phyloP scores from a whole-genome alignment of 2,888 invertebrate species.

The Dynastes hyllus region DNA sequence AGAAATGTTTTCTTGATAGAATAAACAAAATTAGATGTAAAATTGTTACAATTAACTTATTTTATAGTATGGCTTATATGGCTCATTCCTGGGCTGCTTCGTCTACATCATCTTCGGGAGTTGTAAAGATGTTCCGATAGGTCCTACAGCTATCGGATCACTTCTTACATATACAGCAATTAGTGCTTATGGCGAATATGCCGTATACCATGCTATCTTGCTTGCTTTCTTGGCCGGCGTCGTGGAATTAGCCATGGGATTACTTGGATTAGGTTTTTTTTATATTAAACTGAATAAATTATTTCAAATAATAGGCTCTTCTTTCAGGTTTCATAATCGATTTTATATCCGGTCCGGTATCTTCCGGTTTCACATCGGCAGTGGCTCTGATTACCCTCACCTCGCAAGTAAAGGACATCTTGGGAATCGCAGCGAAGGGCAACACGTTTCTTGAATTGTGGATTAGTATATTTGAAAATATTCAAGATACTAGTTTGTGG shows the following conservation, averaged over 20 bases:
- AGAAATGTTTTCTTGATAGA: neutral
- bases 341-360: slow-evolving; percentile 92
- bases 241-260: slow-evolving; percentile 86
- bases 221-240: slow-evolving; percentile 84
- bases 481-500: slow-evolving; percentile 79
- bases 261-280: slow-evolving; percentile 83
- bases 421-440: slow-evolving; percentile 83
- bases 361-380: slow-evolving; percentile 92
- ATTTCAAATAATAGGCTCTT: neutral
- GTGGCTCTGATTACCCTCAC: slow-evolving; percentile 91
- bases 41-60: neutral
- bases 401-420: slow-evolving; percentile 89
- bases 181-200: slow-evolving; percentile 76
- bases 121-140: slow-evolving; percentile 93
- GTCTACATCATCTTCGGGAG: slow-evolving; percentile 93
- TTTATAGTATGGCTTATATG: slow-evolving; percentile 89
- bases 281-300: neutral
- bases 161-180: slow-evolving; percentile 88
- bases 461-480: slow-evolving; percentile 80
- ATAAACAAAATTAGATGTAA: slow-evolving; percentile 1
- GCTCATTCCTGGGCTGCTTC: slow-evolving; percentile 94
- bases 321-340: slow-evolving; percentile 85
- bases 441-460: slow-evolving; percentile 86
- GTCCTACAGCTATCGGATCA: slow-evolving; percentile 95
- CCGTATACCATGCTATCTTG: slow-evolving; percentile 80